phyloP scores from a whole-genome alignment of 2,888 invertebrate genomes.

The Muscina levida region DNA sequence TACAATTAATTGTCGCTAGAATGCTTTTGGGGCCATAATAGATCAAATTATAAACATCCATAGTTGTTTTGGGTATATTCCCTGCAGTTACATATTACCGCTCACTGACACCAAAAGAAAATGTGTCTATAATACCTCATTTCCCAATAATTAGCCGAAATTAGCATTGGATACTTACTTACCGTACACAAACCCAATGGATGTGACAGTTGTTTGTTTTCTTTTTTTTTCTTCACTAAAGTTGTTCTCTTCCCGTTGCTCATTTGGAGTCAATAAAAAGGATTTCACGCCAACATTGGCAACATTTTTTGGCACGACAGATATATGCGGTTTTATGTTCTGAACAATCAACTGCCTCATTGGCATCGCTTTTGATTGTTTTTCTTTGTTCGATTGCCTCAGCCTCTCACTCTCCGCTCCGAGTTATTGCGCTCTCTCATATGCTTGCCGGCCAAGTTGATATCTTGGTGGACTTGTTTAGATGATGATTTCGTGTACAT shows the following conservation, averaged over 20 bases:
- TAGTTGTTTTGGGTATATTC: too few species aligned
- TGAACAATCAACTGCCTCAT: not conserved
- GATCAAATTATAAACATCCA: too few species aligned
- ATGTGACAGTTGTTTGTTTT: slow-evolving; percentile 7
- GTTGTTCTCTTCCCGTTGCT: not conserved
- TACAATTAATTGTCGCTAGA: too few species aligned
- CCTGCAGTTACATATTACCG: not conserved
- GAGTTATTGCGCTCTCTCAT: not conserved
- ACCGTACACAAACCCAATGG: not conserved
- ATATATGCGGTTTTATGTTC: not conserved
- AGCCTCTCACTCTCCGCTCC: slow-evolving; percentile 18
- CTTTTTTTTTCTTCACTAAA: too few species aligned
- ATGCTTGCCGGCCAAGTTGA: not conserved
- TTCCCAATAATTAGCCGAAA: not conserved
- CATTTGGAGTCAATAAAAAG: slow-evolving; percentile 10
- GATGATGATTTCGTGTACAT: slow-evolving; percentile 63
- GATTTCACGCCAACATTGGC: not conserved
- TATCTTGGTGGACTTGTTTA: slow-evolving; percentile 43
- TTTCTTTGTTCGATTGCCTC: slow-evolving; percentile 19
- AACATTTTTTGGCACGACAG: not conserved
- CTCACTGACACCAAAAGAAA: not conserved
- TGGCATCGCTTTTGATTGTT: slow-evolving; percentile 15
- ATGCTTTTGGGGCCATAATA: too few species aligned
- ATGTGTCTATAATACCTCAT: too few species aligned
- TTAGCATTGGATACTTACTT: not conserved